Evolutionary conservation across 2,797 vertebrate genomes (phyloP), one percentile per base, ranked within the genome.

Genomic region (Meriones psammophilus): DNA sequence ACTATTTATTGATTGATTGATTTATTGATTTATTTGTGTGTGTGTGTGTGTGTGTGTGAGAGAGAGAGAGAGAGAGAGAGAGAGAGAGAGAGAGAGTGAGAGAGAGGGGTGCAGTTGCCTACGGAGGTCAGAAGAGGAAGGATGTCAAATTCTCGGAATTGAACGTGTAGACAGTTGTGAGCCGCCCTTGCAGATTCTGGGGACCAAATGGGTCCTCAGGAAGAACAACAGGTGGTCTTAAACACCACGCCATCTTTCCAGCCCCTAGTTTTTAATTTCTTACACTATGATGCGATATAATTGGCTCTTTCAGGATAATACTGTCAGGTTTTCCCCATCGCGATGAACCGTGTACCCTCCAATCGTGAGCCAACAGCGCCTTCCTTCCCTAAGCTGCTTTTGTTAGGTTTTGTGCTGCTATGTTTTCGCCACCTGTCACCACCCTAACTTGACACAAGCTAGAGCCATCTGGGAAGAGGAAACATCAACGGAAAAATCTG

Each of bases 381-480:
- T 14, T 33, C 56, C 56, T 60, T 62, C 71, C 39, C 15, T 46
- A 62, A 33, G 28, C 5, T 62, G 12, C 71, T 46, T 33, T 62
- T 62, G 36, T 46, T 22, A 76, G 83, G 18, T 22, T 54, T 13
- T 50, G 62, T 14, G 18, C 30, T 64, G 42, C 30, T 50, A 13
- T n/a, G 12, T 18, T 8, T 6, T 5, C 4, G 8, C 3, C 20
- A 12, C 20, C 5, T 2, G 1, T 36, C 17, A 3, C 18, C 28
- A 36, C 30, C 28, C 30, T 1, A 9, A 10, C 3, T 78, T 24
- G 17, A 50, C 42, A 33, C 18, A 68, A 66, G 42, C 28, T 68
- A 33, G 42, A 85, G 18, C 15, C 42, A 54, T 50, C 83, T 85
- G 42, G 83, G 42, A 69, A 85, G 64, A 86, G 33, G 30, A 54